Conservation (phyloP, 2,797 vertebrate species). For the Tachyglossus aculeatus region DNA sequence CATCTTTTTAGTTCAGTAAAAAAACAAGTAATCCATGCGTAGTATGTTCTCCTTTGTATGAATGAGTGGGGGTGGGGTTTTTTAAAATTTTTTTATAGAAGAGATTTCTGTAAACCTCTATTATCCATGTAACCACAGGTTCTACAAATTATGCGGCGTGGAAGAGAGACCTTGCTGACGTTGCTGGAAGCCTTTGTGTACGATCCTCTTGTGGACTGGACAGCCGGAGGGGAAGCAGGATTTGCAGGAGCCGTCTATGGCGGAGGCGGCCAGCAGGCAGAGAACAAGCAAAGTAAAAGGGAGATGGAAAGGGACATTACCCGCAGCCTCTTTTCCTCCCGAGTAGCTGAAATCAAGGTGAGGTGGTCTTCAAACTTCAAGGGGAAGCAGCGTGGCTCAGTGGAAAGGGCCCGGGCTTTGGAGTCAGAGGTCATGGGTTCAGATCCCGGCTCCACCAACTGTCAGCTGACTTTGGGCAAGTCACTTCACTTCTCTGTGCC, state of each 20-base stretch:
- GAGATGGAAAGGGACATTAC: conserved; percentile 99
- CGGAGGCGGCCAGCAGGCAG: conserved; percentile 95
- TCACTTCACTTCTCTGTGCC: too few relatives aligned
- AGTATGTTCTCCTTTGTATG: background rate
- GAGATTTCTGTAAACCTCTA: background rate
- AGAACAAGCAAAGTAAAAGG: conserved; percentile 96
- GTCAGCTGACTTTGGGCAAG: too few relatives aligned
- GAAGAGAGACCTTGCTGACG: conserved; percentile 93
- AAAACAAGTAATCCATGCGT: too few relatives aligned
- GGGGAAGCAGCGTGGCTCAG: too few relatives aligned
- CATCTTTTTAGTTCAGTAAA: too few relatives aligned
- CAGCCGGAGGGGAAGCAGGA: conserved; percentile 94
- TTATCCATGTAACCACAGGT: conserved; percentile 76
- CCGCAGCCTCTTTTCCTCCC: conserved; percentile 96
- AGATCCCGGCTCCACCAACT: too few relatives aligned
- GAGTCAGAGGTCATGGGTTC: too few relatives aligned
- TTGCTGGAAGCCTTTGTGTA: conserved; percentile 97
- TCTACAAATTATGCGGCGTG: conserved; percentile 95
- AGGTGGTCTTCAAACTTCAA: too few relatives aligned
- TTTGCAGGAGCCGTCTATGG: conserved; percentile 98
- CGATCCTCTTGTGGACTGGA: conserved; percentile 98
- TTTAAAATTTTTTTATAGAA: too few relatives aligned
- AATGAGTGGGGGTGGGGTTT: too few relatives aligned
- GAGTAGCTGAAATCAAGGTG: conserved; percentile 98
- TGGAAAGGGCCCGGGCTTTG: too few relatives aligned